Evolutionary conservation across 2,888 invertebrate species (phyloP), one percentile per base, ranked within the genome.

Genomic region (Meiosimyza decipiens): DNA sequence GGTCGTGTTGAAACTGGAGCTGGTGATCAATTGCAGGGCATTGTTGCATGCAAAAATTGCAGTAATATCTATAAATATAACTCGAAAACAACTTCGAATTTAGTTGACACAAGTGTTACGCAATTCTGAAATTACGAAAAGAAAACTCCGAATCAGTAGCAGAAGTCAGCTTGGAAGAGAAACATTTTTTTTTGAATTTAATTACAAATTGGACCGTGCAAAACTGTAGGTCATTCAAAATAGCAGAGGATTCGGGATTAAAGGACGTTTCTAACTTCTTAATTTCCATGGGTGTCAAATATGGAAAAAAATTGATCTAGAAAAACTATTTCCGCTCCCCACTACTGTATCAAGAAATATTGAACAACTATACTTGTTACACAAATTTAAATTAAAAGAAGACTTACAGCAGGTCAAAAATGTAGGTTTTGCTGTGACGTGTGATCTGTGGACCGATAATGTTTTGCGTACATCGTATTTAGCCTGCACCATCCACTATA

Each of bases 311-410:
- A 33, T 77, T 55, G 59, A 73, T 57, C 33, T 76, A 3, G 51
- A 74, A 13, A 65, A 66, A 33, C 64, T 72, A 22, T 60, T 76
- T n/a, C 73, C 75, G 11, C 73, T 73, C 51, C 72, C 75, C 28
- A 73, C 73, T 59, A 77, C 74, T 40, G 62, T 75, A 52, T 71
- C 73, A 1, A 15, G 72, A 49, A 77, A 77, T 66, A 60, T 77
- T 33, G 51, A 68, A 16, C 62, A 64, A 5, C 16, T 72, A 33
- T 70, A 73, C 57, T 18, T 15, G 9, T 4, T 11, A 12, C 40
- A 40, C 1, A 40, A 40, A 60, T 60, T 72, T 13, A 54, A 63
- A 67, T 59, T 74, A 12, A 73, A 68, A 60, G 28, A 16, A 9
- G 73, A 76, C 73, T 74, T 77, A 16, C 28, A 28, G 28, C 28